Conservation (phyloP, 2,797 vertebrate genomes). For the Enteromius mattozi region DNA sequence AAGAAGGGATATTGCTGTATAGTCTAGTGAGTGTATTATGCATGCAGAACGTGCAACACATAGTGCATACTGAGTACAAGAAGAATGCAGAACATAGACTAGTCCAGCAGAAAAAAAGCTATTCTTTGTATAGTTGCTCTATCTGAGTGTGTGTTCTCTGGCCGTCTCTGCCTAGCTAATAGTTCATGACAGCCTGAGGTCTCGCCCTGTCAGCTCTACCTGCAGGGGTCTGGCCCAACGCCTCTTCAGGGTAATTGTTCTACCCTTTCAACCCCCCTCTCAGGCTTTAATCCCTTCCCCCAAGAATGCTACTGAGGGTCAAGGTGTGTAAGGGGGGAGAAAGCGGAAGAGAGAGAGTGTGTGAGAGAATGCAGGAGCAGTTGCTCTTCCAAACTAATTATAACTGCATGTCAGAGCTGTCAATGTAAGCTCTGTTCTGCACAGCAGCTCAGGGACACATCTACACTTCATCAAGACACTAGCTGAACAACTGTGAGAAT, state of each 20-base stretch:
- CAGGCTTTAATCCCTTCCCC: slow-evolving; percentile 48
- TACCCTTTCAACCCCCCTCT: slow-evolving; percentile 47
- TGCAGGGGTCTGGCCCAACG: slow-evolving; percentile 53
- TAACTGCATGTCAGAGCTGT: slow-evolving; percentile 43
- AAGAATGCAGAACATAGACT: not conserved
- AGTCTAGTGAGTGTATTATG: not conserved
- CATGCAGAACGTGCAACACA: not conserved
- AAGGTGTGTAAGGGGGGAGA: slow-evolving; percentile 49
- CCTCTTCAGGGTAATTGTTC: slow-evolving; percentile 58
- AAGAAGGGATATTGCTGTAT: not conserved
- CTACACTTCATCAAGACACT: not conserved
- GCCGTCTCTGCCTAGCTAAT: slow-evolving; percentile 49
- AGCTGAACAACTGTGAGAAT: slow-evolving; percentile 16
- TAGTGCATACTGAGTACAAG: not conserved
- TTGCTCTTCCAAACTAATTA: slow-evolving; percentile 54
- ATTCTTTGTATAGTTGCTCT: slow-evolving; percentile 11
- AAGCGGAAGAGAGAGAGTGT: slow-evolving; percentile 24
- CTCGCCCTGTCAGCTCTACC: slow-evolving; percentile 58
- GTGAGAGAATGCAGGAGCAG: not conserved
- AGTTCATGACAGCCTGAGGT: slow-evolving; percentile 60
- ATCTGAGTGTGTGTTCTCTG: slow-evolving; percentile 46
- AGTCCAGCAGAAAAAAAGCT: not conserved
- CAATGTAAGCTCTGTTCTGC: slow-evolving; percentile 25
- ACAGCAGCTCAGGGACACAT: slow-evolving; percentile 8
- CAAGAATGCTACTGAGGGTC: slow-evolving; percentile 52